Percentiles rank a stretch among this genome's conserved stretches.
Conservation (phyloP, 2,888 invertebrate species). For the Scaptomyza polygonia region DNA sequence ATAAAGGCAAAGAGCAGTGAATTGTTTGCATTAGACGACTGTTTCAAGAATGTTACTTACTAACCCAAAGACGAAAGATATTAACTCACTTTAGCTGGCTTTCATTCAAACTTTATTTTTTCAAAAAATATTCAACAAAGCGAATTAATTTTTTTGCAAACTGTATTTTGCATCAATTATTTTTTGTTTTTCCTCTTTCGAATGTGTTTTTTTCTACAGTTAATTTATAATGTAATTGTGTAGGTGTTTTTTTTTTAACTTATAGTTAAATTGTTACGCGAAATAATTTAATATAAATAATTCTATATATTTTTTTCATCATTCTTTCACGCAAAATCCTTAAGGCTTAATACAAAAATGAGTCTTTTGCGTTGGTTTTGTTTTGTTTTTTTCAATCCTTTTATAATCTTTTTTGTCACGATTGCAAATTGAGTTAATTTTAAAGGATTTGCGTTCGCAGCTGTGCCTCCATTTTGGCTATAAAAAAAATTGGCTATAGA, state of each 20-base stretch:
- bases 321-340: slow-evolving; percentile 37
- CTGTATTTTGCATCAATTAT: slow-evolving; percentile 21
- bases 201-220: slow-evolving; percentile 33
- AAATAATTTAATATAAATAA: slow-evolving; percentile 62
- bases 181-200: slow-evolving; percentile 9
- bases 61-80: too few species aligned
- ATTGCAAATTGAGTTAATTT: slow-evolving; percentile 12
- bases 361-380: slow-evolving; percentile 49
- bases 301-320: slow-evolving; percentile 41
- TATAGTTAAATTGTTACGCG: slow-evolving; percentile 39
- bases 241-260: slow-evolving; percentile 30
- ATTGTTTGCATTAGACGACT: not conserved
- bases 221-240: slow-evolving; percentile 30
- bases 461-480: slow-evolving; percentile 28
- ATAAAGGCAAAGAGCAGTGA: slow-evolving; percentile 53
- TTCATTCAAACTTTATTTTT: slow-evolving; percentile 57
- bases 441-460: slow-evolving; percentile 14
- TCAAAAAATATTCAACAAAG: slow-evolving; percentile 73
- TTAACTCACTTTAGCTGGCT: slow-evolving; percentile 4
- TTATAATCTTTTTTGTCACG: slow-evolving; percentile 1
- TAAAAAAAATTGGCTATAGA: slow-evolving; percentile 42
- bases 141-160: slow-evolving; percentile 43
- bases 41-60: not conserved
- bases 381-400: not conserved
- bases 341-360: slow-evolving; percentile 60